Evolutionary conservation across 2,888 invertebrate species (phyloP), one percentile per base, ranked within the genome.

Genomic region (Cheilosia vernalis): DNA sequence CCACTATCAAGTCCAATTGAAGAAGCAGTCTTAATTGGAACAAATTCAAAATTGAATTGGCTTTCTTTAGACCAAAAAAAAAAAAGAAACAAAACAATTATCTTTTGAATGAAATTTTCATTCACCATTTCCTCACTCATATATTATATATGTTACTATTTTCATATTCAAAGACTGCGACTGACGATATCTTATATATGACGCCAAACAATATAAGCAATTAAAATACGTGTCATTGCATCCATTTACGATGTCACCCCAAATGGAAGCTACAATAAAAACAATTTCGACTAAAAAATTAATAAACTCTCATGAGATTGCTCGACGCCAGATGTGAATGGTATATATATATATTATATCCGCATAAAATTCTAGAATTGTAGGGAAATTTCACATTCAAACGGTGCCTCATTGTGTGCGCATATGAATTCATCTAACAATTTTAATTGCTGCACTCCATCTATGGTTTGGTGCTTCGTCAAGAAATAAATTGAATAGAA

Each of bases 191-290:
- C 30, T 56, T 24, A 15, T n/a, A 67, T 67, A 33, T 53, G 84
- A 85, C 66, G 67, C 73, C 67, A 27, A 85, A 85, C 85, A 80
- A 85, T 85, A 85, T 72, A 77, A 85, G 80, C 85, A 85, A 85
- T 85, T 85, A 85, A 85, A 77, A 85, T 77, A 77, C 85, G 80
- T 85, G 85, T 80, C 85, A 85, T 77, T 81, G 85, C 76, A 85
- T 85, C 76, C 63, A 67, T 85, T 85, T 80, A 81, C 66, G 63
- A 80, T 70, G 66, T 49, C 60, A 66, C 42, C 56, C 37, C 56
- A 60, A 73, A 79, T 17, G 17, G 19, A 47, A 19, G 17, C 9
- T 47, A n/a, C 37, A 37, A 15, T 21, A 30, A 21, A 37, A 42
- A 60, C 27, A 69, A 60, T n/a, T 19, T 42, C 7, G 42, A 30